Conservation (phyloP, 2,797 vertebrate genomes). For the Pristis pectinata region DNA sequence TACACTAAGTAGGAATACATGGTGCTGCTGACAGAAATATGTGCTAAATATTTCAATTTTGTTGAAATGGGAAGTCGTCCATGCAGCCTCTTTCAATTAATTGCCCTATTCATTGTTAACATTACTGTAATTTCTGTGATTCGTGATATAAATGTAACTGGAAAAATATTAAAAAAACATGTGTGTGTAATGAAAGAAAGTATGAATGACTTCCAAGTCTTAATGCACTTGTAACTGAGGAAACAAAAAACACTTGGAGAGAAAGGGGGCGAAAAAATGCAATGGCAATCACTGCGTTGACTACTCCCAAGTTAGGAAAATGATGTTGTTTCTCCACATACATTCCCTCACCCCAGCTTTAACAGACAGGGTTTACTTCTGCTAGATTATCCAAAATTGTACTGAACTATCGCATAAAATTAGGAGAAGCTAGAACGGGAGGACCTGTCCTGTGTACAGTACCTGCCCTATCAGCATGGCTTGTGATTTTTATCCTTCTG, state of each 20-base stretch:
- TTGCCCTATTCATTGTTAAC: neutral
- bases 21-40: neutral
- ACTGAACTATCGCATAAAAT: neutral
- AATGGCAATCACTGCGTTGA: neutral
- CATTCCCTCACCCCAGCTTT: neutral
- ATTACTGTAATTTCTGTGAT: neutral
- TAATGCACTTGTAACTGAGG: neutral
- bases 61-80: neutral
- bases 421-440: neutral
- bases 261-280: neutral
- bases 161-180: neutral
- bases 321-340: neutral
- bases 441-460: too few species aligned
- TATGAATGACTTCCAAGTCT: neutral
- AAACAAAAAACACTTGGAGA: neutral
- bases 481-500: neutral
- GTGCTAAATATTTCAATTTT: neutral
- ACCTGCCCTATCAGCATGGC: neutral
- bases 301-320: too few species aligned
- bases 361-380: neutral
- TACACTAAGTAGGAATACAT: neutral
- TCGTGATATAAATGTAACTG: neutral
- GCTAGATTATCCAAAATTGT: neutral
- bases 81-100: constrained; percentile 8
- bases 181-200: neutral